A percentile compares a stretch with the other conserved stretches of the same genome.
Conservation (phyloP, 92 coral and sea anemone species). For the Siderastrea siderea region DNA sequence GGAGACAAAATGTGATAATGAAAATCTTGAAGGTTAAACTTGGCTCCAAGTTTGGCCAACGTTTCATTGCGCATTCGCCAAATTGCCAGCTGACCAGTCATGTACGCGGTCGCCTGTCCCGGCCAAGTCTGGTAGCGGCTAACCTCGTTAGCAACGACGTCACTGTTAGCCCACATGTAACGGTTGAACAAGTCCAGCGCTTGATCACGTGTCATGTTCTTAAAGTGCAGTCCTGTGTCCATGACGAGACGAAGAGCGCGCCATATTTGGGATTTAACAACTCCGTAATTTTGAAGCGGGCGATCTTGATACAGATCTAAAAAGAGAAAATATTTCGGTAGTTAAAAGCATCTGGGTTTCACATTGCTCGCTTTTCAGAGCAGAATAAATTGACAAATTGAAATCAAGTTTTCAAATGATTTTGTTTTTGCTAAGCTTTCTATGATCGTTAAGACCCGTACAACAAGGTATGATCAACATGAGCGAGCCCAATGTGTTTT, state of each 20-base stretch:
- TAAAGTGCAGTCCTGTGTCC: conserved; percentile 69
- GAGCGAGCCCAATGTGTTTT: too few relatives aligned
- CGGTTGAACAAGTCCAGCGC: conserved; percentile 43
- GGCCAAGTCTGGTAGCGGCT: conserved; percentile 69
- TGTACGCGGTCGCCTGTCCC: conserved; percentile 71
- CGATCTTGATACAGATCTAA: conserved; percentile 15
- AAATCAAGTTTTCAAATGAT: too few relatives aligned
- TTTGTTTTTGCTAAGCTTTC: too few relatives aligned
- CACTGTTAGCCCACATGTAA: conserved; percentile 66
- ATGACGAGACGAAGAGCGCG: conserved; percentile 69
- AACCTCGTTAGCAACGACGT: conserved; percentile 58
- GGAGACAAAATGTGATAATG: conserved; percentile 65
- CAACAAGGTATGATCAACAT: too few relatives aligned
- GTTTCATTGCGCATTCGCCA: conserved; percentile 57
- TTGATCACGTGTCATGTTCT: conserved; percentile 56
- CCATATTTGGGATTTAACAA: conserved; percentile 73
- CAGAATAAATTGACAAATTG: too few relatives aligned
- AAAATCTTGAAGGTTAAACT: conserved; percentile 61
- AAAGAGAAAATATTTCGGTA: too few relatives aligned
- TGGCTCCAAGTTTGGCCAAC: conserved; percentile 28
- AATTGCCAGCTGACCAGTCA: conserved; percentile 72
- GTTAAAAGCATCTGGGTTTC: too few relatives aligned
- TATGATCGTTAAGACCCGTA: too few relatives aligned
- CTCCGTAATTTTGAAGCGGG: conserved; percentile 64
- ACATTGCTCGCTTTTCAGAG: too few relatives aligned